phyloP scores from a whole-genome alignment of 2,113 vertebrate genomes.

The Tricholaema leucomelas region DNA sequence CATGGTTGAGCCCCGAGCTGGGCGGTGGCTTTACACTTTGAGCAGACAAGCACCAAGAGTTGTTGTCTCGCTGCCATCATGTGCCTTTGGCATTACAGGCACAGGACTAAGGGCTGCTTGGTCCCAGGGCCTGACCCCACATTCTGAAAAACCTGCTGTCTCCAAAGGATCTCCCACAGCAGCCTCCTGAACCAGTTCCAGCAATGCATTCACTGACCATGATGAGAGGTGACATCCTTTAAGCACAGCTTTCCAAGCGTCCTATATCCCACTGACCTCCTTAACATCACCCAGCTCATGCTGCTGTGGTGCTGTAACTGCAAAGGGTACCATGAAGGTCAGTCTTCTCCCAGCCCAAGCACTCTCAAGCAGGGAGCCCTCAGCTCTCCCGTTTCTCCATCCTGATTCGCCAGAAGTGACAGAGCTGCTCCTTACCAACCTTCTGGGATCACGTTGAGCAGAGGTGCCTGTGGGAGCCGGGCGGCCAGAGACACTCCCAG shows the following conservation, averaged over 20 bases:
- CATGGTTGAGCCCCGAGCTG: accelerated
- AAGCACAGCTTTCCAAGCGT: neutral
- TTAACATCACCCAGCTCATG: accelerated
- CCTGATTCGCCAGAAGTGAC: accelerated
- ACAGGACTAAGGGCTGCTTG: neutral
- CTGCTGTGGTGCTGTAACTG: neutral
- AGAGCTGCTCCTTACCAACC: neutral
- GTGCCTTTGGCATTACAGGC: neutral
- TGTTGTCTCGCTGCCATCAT: neutral
- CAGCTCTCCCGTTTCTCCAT: neutral
- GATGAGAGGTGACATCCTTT: neutral
- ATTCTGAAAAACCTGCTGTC: neutral
- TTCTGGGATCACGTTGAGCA: accelerated
- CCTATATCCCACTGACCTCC: accelerated
- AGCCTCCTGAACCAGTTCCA: neutral
- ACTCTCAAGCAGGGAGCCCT: accelerated
- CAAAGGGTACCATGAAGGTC: accelerated
- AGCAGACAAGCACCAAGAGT: accelerated
- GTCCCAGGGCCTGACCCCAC: neutral
- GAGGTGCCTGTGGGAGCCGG: neutral
- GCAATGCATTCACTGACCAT: accelerated
- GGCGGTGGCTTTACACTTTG: neutral
- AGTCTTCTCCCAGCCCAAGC: neutral
- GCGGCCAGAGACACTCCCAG: accelerated
- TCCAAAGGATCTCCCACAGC: neutral